These are phyloP conservation scores for Hepsetus odoe DNA, from an alignment of 2,113 vertebrate genomes.

Conservation along the genomic window DNA sequence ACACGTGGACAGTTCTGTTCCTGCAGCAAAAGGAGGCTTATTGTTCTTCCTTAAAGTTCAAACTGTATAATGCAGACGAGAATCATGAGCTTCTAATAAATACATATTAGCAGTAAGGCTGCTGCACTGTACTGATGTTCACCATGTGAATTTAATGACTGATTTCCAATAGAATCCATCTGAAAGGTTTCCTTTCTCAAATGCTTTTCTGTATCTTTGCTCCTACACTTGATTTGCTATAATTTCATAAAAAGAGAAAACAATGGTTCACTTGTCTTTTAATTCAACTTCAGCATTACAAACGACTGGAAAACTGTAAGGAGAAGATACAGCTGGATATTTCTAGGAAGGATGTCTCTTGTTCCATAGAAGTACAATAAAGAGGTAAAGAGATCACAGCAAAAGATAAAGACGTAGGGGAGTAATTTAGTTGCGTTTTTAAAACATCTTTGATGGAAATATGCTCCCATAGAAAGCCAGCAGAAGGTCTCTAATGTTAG, in stretches of 20 bases:
- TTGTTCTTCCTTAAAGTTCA: background rate
- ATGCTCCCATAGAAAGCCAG: background rate
- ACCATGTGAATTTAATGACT: background rate
- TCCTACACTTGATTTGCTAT: background rate
- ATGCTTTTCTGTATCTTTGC: background rate
- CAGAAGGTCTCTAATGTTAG: background rate
- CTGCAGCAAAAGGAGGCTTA: background rate
- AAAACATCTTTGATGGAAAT: background rate
- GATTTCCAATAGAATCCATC: background rate
- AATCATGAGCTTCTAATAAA: background rate
- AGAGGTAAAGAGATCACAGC: background rate
- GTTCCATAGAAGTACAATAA: background rate
- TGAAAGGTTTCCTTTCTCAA: too few species aligned
- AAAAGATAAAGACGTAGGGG: background rate
- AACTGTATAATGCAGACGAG: background rate
- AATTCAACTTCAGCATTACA: background rate
- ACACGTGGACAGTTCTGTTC: background rate
- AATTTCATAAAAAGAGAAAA: background rate
- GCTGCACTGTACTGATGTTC: too few species aligned
- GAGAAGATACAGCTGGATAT: background rate
- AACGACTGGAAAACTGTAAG: background rate
- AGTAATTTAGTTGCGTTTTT: background rate
- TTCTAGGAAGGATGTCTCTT: background rate
- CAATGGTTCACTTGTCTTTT: background rate
- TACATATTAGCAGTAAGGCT: too few species aligned